Evolutionary conservation across 2,888 invertebrate species (phyloP).

Genomic region (Lasioglossum figueresi): DNA sequence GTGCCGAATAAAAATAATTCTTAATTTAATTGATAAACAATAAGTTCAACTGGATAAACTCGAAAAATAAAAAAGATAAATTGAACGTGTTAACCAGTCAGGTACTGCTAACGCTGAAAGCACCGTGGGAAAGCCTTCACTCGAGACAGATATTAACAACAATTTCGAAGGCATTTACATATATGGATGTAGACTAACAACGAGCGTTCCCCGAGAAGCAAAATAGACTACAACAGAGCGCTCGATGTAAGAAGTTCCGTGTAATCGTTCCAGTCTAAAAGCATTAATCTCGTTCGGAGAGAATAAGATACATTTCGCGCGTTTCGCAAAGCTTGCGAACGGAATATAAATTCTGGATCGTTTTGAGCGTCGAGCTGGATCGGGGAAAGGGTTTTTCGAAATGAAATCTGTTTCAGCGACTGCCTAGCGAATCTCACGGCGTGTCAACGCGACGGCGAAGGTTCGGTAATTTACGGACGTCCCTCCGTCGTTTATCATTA

Average conservation of each 20-base stretch:
- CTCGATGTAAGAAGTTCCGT: neutral
- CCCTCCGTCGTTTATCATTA: conserved; percentile 43
- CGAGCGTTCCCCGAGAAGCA: too few species aligned
- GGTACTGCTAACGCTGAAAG: too few species aligned
- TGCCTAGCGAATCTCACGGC: conserved; percentile 23
- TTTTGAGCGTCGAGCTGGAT: neutral
- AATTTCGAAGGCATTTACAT: neutral
- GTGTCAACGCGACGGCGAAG: conserved; percentile 16
- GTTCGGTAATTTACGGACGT: conserved; percentile 23
- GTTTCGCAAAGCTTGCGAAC: neutral
- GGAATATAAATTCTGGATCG: conserved; percentile 28
- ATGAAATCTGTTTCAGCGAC: conserved; percentile 21
- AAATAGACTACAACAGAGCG: neutral
- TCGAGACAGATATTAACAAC: neutral
- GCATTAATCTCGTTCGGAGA: conserved; percentile 11
- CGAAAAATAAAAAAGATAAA: too few species aligned
- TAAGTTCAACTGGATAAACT: too few species aligned
- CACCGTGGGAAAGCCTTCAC: neutral
- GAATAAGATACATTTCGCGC: neutral
- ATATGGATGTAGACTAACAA: neutral
- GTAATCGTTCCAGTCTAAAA: neutral
- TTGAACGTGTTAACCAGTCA: too few species aligned
- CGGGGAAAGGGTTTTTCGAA: conserved; percentile 20
- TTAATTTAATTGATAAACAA: too few species aligned
- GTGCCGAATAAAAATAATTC: too few species aligned